Evolutionary conservation across 2,888 invertebrate species (phyloP).

Genomic region (Aricia artaxerxes): DNA sequence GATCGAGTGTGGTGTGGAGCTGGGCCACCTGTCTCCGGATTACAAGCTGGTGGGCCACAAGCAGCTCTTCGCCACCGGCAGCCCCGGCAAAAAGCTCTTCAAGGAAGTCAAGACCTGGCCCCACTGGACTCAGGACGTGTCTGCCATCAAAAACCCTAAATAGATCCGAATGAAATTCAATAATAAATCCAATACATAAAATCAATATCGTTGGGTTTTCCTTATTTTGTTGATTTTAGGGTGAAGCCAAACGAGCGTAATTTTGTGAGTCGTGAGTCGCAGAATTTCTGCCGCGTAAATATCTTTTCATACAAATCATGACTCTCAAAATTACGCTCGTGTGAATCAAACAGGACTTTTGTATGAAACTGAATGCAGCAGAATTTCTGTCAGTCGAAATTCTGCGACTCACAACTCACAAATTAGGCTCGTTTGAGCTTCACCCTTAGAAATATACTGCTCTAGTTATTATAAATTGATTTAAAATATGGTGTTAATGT

Average conservation of each 20-base stretch:
- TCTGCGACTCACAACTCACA: no score
- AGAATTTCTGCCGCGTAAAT: no score
- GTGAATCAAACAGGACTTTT: no score
- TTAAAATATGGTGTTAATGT: no score
- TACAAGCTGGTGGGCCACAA: constrained; percentile 83
- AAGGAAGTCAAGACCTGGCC: constrained; percentile 70
- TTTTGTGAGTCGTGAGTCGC: no score
- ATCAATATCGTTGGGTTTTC: not conserved
- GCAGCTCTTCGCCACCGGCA: constrained; percentile 64
- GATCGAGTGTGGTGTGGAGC: constrained; percentile 81
- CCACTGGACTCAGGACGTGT: constrained; percentile 62
- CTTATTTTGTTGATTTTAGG: not conserved
- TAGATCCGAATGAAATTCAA: not conserved
- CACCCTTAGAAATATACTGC: not conserved
- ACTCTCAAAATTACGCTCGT: no score
- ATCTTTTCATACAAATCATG: no score
- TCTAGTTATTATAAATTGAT: no score
- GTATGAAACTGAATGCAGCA: no score
- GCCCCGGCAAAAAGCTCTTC: constrained; percentile 71
- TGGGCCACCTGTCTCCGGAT: constrained; percentile 79
- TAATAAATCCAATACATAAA: not conserved
- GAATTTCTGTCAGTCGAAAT: no score
- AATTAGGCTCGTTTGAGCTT: no score
- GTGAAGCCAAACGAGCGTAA: no score
- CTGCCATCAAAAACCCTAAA: constrained; percentile 42